Evolutionary conservation across 1,140 invertebrate species (phyloP), one percentile per base, ranked within the genome.

Genomic region (Zaprionus taronus): DNA sequence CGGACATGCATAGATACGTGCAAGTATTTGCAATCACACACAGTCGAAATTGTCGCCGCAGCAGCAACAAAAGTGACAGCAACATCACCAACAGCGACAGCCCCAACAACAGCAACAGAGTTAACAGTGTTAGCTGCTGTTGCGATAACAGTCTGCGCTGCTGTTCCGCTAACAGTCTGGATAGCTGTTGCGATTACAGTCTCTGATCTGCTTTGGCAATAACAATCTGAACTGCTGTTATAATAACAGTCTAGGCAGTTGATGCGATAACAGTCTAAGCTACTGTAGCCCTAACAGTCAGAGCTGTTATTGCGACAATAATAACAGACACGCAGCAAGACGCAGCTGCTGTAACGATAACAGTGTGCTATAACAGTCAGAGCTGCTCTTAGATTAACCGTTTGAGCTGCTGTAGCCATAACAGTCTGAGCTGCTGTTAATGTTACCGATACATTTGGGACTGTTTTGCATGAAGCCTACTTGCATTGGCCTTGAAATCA

Each of bases 401-500:
- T 7, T n/a, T n/a, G 15, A 41, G 38, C 38, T 41, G 15, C 15
- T 7, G 36, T 15, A 38, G 38, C 38, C 5, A 6, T n/a, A 41
- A 41, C 38, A 41, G 38, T 5, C 38, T 15, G 38, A 15, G 38
- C 38, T 34, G 14, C 38, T 41, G 38, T 41, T 41, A 41, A n/a
- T 5, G 15, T n/a, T 15, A 15, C 15, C 15, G 15, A 15, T 6
- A 41, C 38, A n/a, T 5, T 41, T 7, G 15, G 5, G 5, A 7
- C n/a, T 17, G n/a, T 47, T 44, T 64, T 66, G 41, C 53, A 72
- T 72, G 66, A 26, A 67, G 28, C 28, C 38, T 20, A 28, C 20
- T 20, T 22, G 9, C 17, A 5, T 15, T 66, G 36, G 63, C 62
- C 70, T 72, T 72, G 70, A 72, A 65, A 58, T 49, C 5, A 20